Conservation (phyloP, 2,888 invertebrate genomes). For the Oithona nana region DNA sequence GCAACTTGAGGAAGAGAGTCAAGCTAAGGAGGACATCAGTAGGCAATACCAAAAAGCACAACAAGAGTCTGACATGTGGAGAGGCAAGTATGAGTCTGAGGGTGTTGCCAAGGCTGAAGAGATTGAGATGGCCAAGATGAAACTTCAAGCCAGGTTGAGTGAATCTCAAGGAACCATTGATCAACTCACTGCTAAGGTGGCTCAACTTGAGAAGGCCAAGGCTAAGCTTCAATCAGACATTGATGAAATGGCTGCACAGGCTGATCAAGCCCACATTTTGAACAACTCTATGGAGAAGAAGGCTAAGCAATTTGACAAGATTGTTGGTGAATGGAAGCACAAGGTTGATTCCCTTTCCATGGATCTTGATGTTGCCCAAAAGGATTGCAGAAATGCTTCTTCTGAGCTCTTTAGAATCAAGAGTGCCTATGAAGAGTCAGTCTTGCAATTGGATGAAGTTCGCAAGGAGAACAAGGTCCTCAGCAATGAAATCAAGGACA, state of each 20-base stretch:
- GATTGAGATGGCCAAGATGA: constrained; percentile 54
- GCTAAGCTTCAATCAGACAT: constrained; percentile 89
- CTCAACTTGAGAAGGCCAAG: constrained; percentile 93
- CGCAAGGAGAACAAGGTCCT: constrained; percentile 99
- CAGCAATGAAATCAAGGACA: constrained; percentile 97
- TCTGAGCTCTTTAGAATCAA: constrained; percentile 98
- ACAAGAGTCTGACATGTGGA: constrained; percentile 88
- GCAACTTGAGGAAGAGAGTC: constrained; percentile 96
- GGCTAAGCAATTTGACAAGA: constrained; percentile 99
- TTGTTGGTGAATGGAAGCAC: constrained; percentile 99
- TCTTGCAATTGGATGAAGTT: constrained; percentile 91
- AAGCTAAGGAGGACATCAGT: constrained; percentile 94
- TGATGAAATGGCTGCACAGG: constrained; percentile 92
- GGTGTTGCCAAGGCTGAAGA: constrained; percentile 70
- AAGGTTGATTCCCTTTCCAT: constrained; percentile 90
- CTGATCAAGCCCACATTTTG: constrained; percentile 86
- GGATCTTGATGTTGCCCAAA: constrained; percentile 95
- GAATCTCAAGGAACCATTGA: constrained; percentile 34
- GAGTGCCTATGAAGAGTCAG: constrained; percentile 85
- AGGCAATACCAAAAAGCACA: constrained; percentile 97
- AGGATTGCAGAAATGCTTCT: constrained; percentile 98
- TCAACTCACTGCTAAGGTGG: constrained; percentile 76
- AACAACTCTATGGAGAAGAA: constrained; percentile 98
- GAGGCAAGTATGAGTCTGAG: constrained; percentile 95
- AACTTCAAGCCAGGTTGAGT: constrained; percentile 33